These are phyloP conservation scores for Cryptosula pallasiana DNA, from an alignment of 2,888 invertebrate genomes.

Conservation along the genomic window DNA sequence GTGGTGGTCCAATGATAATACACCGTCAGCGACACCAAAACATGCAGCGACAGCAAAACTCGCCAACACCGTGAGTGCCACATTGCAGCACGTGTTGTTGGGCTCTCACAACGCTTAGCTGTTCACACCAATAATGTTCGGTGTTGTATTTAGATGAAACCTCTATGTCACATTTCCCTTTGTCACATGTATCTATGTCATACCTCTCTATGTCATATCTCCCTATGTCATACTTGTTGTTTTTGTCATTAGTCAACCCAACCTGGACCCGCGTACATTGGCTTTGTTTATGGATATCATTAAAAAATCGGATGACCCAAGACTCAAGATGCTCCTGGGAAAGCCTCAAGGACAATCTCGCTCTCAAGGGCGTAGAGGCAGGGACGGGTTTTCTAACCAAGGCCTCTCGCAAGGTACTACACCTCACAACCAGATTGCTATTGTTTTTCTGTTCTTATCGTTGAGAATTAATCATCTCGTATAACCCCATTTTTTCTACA, in stretches of 20 bases:
- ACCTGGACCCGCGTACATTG: not conserved
- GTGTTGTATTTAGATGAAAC: too few species aligned
- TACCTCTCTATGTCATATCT: too few species aligned
- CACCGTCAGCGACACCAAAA: not conserved
- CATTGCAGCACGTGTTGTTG: too few species aligned
- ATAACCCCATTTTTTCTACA: not conserved
- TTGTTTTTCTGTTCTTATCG: not conserved
- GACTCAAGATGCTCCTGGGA: not conserved
- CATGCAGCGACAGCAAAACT: not conserved
- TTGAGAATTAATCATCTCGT: not conserved
- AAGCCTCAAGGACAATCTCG: not conserved
- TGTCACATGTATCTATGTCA: too few species aligned
- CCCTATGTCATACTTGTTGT: not conserved
- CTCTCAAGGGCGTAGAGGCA: not conserved
- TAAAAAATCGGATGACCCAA: not conserved
- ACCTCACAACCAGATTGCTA: not conserved
- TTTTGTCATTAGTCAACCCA: not conserved
- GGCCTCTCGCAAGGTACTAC: too few species aligned
- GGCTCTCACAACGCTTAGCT: too few species aligned
- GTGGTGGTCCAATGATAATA: slow-evolving; percentile 2
- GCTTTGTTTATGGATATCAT: not conserved
- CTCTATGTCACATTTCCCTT: too few species aligned
- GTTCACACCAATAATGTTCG: too few species aligned
- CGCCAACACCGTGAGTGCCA: too few species aligned
- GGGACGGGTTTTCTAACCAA: not conserved